These are phyloP conservation scores for Odontophorus gujanensis DNA, from an alignment of 2,113 vertebrate genomes.

Conservation along the genomic window DNA sequence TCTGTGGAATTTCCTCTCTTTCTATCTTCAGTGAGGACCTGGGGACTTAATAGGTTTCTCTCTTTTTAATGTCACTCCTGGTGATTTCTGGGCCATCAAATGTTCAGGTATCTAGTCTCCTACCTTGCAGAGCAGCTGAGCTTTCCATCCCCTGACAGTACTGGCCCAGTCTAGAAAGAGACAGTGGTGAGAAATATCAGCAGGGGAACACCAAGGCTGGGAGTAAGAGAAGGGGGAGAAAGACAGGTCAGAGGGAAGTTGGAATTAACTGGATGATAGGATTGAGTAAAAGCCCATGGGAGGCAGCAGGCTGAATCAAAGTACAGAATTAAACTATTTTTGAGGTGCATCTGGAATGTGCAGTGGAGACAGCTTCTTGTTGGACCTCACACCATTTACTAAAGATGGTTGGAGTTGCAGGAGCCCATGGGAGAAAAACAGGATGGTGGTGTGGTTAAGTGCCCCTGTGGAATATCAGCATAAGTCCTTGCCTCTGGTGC, in stretches of 20 bases:
- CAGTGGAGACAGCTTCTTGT: not conserved
- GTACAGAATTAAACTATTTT: not conserved
- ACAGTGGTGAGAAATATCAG: not conserved
- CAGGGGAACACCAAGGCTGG: not conserved
- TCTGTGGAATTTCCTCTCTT: not conserved
- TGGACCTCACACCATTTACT: not conserved
- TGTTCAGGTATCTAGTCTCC: not conserved
- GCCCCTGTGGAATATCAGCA: not conserved
- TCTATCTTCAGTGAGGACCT: not conserved
- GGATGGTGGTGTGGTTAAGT: not conserved
- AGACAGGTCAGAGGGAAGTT: not conserved
- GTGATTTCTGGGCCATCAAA: not conserved
- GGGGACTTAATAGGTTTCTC: not conserved
- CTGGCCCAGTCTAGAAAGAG: not conserved
- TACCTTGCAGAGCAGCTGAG: not conserved
- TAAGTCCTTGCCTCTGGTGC: not conserved
- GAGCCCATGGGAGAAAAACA: not conserved
- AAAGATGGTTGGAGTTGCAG: not conserved
- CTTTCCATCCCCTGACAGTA: accelerated
- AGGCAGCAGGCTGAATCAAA: not conserved
- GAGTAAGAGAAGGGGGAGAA: not conserved
- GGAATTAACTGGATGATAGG: not conserved
- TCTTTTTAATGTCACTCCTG: not conserved
- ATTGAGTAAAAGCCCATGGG: not conserved
- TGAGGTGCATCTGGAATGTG: accelerated